Evolutionary conservation across 2,113 vertebrate species (phyloP), one percentile per base, ranked within the genome.

Genomic region (Perognathus longimembris): DNA sequence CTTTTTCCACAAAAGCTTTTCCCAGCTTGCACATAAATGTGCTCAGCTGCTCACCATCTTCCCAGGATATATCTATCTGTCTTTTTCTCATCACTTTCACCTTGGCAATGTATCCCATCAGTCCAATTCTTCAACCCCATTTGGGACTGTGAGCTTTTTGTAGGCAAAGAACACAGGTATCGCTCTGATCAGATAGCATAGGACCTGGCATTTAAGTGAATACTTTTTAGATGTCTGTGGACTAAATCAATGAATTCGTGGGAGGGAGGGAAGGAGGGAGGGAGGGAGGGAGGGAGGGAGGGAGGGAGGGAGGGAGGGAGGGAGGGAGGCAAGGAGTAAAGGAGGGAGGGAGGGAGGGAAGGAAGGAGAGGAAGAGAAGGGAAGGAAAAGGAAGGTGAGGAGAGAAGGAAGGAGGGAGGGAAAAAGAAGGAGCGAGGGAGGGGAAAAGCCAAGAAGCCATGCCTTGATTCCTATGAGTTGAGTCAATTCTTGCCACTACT

Each of bases 401-500:
- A 4, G 7, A 40, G 20, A 17, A 26, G 40, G n/a, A 24, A 42
- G 28, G 24, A 32, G 28, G 21, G 34, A 57, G 17, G 21, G 30
- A 15, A 54, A 54, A 54, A 54, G 50, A 54, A 54, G 14, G 50
- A 15, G 50, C 50, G 22, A 36, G 28, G 34, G 38, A 75, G 24
- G 5, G 30, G 30, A 26, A 32, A 32, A 21, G 20, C 20, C 24
- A 32, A 38, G 6, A 78, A 38, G 36, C 30, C 45, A 88, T 42
- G 10, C 26, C 54, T 88, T 80, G 32, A 79, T 76, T 88, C 30
- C 64, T 85, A 17, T 5, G n/a, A 64, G 15, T 34, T 50, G 21
- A 91, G 66, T 66, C 78, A 67, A n/a, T 45, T 90, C 70, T 93
- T 82, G 54, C 21, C 15, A 38, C 63, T 77, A 24, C 45, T 26